These are phyloP conservation scores for Lagopus muta DNA, from an alignment of 2,113 vertebrate genomes.

Conservation along the genomic window DNA sequence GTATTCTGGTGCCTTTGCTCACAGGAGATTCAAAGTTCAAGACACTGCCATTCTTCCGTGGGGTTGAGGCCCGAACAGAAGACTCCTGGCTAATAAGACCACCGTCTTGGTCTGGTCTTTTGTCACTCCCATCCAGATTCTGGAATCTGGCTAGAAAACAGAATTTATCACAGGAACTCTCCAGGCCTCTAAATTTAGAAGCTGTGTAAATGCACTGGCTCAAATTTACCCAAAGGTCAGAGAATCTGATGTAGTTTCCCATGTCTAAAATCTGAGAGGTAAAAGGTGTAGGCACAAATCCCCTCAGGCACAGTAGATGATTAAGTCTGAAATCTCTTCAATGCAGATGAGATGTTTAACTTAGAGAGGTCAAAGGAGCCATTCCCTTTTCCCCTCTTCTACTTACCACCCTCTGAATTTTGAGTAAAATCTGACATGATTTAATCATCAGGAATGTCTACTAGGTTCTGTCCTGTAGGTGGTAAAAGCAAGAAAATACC, in stretches of 20 bases:
- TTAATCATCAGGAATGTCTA: background rate
- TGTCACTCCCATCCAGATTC: constrained; percentile 79
- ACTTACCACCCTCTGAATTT: background rate
- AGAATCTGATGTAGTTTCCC: background rate
- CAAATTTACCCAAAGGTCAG: background rate
- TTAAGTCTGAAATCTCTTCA: background rate
- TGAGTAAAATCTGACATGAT: background rate
- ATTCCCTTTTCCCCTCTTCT: background rate
- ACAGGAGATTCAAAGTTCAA: constrained; percentile 80
- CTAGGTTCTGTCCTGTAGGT: background rate
- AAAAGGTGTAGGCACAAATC: background rate
- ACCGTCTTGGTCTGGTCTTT: constrained; percentile 80
- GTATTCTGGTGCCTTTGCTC: constrained; percentile 79
- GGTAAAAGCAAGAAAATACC: background rate
- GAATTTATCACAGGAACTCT: background rate
- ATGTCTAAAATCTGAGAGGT: background rate
- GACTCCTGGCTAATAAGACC: constrained; percentile 83
- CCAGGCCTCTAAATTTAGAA: background rate
- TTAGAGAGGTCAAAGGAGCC: background rate
- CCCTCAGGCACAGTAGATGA: background rate
- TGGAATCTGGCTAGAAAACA: constrained; percentile 83
- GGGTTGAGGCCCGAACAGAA: constrained; percentile 74
- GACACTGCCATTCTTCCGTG: constrained; percentile 81
- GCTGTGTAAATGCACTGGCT: background rate
- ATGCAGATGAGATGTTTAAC: background rate